Conservation (phyloP, 2,113 vertebrate genomes). For the Narcine bancroftii region DNA sequence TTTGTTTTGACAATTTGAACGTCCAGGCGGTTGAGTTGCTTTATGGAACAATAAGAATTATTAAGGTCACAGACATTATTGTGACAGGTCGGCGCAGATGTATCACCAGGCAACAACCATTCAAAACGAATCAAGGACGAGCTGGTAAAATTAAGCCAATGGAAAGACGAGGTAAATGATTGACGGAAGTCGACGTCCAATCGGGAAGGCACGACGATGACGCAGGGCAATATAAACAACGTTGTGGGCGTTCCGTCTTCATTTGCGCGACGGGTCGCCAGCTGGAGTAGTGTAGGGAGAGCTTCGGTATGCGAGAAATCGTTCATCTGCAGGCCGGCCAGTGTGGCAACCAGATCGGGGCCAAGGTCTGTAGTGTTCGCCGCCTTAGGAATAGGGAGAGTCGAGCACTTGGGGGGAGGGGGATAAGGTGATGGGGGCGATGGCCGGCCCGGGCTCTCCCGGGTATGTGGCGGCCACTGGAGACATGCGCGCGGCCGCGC, state of each 20-base stretch:
- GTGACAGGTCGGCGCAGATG: not conserved
- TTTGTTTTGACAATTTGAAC: conserved; percentile 32
- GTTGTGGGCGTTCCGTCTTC: not conserved
- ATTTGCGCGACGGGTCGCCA: not conserved
- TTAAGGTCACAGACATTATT: not conserved
- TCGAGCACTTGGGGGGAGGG: not conserved
- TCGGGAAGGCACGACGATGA: not conserved
- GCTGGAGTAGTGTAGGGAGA: not conserved
- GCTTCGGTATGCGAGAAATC: conserved; percentile 29
- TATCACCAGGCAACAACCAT: not conserved
- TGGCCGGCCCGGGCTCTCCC: not conserved
- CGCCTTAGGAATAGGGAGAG: not conserved
- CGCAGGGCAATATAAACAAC: not conserved
- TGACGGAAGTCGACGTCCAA: not conserved
- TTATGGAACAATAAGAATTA: not conserved
- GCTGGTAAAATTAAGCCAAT: not conserved
- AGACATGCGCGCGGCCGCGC: not conserved
- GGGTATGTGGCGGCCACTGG: not conserved
- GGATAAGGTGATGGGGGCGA: not conserved
- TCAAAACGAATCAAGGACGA: not conserved
- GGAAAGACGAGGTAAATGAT: not conserved
- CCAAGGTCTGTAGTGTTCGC: conserved; percentile 1
- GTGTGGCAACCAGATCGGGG: conserved; percentile 30
- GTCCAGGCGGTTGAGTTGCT: not conserved
- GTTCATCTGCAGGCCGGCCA: conserved; percentile 25